Conservation (phyloP, 1,140 invertebrate species). For the Phocides pigmalion region DNA sequence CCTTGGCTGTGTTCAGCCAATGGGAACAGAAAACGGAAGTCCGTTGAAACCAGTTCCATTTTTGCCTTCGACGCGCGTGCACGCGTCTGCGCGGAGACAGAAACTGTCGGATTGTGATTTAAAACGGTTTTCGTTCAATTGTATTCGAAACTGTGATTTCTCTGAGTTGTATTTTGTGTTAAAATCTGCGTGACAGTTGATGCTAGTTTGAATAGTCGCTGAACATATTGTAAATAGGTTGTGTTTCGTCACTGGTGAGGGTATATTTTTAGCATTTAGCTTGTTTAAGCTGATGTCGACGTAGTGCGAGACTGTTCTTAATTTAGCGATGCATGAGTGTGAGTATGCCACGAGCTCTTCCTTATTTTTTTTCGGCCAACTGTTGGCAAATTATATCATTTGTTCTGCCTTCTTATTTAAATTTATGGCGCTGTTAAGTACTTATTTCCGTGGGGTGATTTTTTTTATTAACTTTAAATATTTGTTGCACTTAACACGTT, state of each 20-base stretch:
- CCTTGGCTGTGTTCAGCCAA: constrained; percentile 57
- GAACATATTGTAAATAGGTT: constrained; percentile 57
- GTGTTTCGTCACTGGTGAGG: constrained; percentile 63
- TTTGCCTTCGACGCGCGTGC: constrained; percentile 53
- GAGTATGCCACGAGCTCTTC: constrained; percentile 64
- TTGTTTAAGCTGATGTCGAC: constrained; percentile 61
- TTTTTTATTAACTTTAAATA: constrained; percentile 10
- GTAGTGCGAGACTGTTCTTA: constrained; percentile 70
- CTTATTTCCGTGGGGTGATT: not conserved
- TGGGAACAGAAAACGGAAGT: constrained; percentile 60
- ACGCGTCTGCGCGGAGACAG: constrained; percentile 51
- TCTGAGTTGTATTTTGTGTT: constrained; percentile 18
- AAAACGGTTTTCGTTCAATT: constrained; percentile 37
- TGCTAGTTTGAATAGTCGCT: constrained; percentile 3
- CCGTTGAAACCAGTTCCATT: constrained; percentile 78
- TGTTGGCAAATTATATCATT: constrained; percentile 23
- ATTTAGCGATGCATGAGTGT: constrained; percentile 74
- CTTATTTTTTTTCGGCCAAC: constrained; percentile 55
- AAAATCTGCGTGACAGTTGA: not conserved
- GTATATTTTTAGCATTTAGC: constrained; percentile 78
- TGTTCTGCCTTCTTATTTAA: constrained; percentile 27
- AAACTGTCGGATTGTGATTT: constrained; percentile 39
- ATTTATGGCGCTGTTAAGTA: constrained; percentile 21
- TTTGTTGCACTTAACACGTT: not conserved
- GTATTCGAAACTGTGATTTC: constrained; percentile 5